Evolutionary conservation across 2,113 vertebrate genomes (phyloP), one percentile per base, ranked within the genome.

Genomic region (Gallinago media): DNA sequence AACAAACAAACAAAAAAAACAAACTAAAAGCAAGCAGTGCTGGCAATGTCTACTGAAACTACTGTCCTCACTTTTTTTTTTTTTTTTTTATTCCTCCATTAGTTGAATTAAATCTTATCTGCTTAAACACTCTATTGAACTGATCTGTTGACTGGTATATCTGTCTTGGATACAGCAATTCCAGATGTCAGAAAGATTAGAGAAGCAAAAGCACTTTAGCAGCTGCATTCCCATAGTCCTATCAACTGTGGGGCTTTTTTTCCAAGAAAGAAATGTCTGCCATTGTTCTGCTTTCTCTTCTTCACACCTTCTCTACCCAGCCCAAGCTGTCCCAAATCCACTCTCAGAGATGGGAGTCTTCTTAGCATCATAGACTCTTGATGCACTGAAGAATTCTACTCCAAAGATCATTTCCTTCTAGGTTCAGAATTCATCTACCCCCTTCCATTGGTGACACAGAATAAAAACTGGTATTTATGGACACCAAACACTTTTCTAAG

Each of bases 51-150:
- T 74, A 19, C 65, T 54, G 16, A 71, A 94, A 79, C 36, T 47
- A n/a, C 56, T 34, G 25, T 50, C 27, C 36, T 85, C 55, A 5
- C 8, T 23, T 36, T 74, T 77, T 58, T 74, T 77, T 61, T n/a
- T 36, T 36, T 38, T 78, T 47, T 61, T 46, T 70, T 16, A n/a
- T 8, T 18, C 25, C 19, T 75, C 42, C 68, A 68, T 93, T 90
- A 82, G 44, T 15, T 94, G 72, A 86, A 95, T 93, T 90, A 95
- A 95, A 83, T 40, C 63, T 76, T 58, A 65, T 49, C 58, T 91
- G 22, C 76, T 91, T 82, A 80, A 42, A 87, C 40, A 62, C 9
- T 32, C 54, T 50, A 2, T 55, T 83, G 78, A 88, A 54, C 26
- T 83, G 50, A 73, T 52, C 72, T 86, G 36, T 83, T 85, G 65